Base-by-base conservation (phyloP, 92 coral and sea anemone genomes). In the Plumapathes pennacea region DNA sequence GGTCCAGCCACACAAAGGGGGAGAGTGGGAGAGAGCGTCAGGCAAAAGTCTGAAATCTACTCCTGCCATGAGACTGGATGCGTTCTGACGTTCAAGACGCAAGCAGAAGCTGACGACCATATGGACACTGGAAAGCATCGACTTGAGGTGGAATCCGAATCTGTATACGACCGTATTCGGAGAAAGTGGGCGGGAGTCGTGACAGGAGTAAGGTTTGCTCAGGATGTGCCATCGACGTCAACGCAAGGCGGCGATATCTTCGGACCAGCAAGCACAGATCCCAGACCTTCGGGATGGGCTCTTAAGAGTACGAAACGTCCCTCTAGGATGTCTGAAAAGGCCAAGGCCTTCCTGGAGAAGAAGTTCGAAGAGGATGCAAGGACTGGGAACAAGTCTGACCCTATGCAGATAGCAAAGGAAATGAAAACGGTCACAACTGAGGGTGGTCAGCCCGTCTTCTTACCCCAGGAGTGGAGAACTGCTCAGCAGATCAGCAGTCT, bases 41-140 rank as follows among this genome's bases (percentile, higher is more conserved):
- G n/a, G n/a, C n/a, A n/a, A n/a, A n/a, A n/a, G n/a, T n/a, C n/a
- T 25, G 69, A 76, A 17, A 53, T 76, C 24, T 33, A 24, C 46
- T 66, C 15, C 21, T 11, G 62, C 55, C 45, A 53, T 8, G 61
- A 60, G 19, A 47, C 58, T 23, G 54, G 60, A 6, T 67, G 76
- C 45, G 59, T 72, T 14, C 33, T 67, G 23, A 67, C 69, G 6
- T 67, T 67, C 25, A 46, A 25, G 46, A 53, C 50, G 30, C 45
- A 50, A 33, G 41, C 36, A 39, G 63, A 76, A 2, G 69, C 69
- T 2, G 53, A 76, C 24, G 28, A 10, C 15, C 74, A 74, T 24
- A 64, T 74, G 81, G 74, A 74, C 53, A 74, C 74, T 10, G 81
- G 83, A 10, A 44, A 21, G 29, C 77, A 76, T 29, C 38, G 32